Base-by-base conservation (phyloP, 2,888 invertebrate species). In the Brenthis ino region DNA sequence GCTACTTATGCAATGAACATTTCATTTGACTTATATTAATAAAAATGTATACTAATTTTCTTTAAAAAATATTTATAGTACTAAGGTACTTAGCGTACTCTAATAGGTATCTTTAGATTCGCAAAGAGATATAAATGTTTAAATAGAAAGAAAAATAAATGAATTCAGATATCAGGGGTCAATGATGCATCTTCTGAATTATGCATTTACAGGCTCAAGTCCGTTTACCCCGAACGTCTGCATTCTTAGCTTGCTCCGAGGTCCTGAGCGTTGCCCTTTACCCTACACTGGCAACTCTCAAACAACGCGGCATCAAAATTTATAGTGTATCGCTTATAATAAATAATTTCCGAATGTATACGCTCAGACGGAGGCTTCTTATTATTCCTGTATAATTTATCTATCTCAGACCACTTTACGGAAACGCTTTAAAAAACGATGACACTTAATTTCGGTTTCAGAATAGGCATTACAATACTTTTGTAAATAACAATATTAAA, bases 221-320 rank as follows among this genome's bases (percentile, higher is more conserved):
- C 77, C 89, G 74, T 88, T 88, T 86, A 88, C 89, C 89, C 80
- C 82, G 73, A 74, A 71, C 81, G 89, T 86, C 89, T 88, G 88
- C 83, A 84, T 87, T 80, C 82, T 80, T 77, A 78, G 77, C 75
- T 72, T 69, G 75, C 58, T 75, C 74, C 75, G 73, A 72, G 70
- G 76, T 76, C 65, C 74, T 80, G 85, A 79, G 64, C 86, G 72
- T 80, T 84, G 85, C 82, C 82, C 87, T 85, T 82, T 86, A 81
- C 80, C 82, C 85, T 81, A 80, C 75, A 78, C 76, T 72, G 72
- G 69, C 70, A 68, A 70, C 72, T 71, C 70, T 72, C 67, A 70
- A 71, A 74, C 76, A 71, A 76, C 73, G 74, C 74, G 68, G 72
- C 72, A 71, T 70, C 65, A 68, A 65, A 68, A 73, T 68, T 67